phyloP scores from a whole-genome alignment of 2,113 vertebrate species.

The Corynorhinus townsendii region DNA sequence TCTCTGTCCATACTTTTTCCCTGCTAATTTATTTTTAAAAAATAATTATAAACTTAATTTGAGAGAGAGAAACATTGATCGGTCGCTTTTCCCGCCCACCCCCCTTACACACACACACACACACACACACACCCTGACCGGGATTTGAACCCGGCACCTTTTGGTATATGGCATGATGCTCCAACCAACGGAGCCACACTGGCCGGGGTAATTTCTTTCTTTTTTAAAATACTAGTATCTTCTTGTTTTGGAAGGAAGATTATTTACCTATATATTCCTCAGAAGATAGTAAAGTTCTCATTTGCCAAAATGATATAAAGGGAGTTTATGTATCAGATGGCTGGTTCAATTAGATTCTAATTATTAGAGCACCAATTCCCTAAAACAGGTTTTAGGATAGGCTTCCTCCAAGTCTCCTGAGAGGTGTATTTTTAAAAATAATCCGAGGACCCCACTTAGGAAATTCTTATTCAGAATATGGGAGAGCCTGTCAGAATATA shows the following conservation, averaged over 20 bases:
- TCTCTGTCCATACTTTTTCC: not conserved
- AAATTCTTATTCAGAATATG: not conserved
- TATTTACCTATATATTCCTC: not conserved
- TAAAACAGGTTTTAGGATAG: not conserved
- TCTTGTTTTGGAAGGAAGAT: constrained; percentile 7
- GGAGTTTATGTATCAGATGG: not conserved
- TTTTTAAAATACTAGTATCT: not conserved
- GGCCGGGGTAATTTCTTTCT: not conserved
- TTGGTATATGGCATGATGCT: not conserved
- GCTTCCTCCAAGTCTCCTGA: not conserved
- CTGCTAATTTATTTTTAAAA: not conserved
- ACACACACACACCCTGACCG: not conserved
- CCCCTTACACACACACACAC: too few species aligned
- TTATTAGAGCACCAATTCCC: not conserved
- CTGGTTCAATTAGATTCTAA: not conserved
- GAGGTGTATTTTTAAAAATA: not conserved
- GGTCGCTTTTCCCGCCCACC: not conserved
- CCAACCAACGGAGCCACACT: not conserved
- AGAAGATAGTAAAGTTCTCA: not conserved
- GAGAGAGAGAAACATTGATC: not conserved
- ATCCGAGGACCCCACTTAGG: not conserved
- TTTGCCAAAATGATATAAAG: not conserved
- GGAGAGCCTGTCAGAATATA: not conserved
- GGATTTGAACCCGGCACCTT: not conserved
- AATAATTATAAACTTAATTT: not conserved